A percentile compares a stretch with the other conserved stretches of the same genome.
Conservation (phyloP, 2,888 invertebrate genomes). For the Cabera pusaria region DNA sequence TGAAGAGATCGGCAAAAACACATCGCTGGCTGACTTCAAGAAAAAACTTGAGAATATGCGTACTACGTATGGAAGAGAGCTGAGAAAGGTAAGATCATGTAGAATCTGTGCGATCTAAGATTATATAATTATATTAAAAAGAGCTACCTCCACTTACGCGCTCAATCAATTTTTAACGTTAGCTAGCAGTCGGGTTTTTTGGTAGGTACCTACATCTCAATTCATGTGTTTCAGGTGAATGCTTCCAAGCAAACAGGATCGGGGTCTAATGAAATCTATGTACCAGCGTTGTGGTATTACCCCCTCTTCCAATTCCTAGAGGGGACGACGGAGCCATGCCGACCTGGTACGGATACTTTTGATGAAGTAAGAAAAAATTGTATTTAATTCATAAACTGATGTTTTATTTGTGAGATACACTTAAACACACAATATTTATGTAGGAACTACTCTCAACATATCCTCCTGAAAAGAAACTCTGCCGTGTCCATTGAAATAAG, state of each 20-base stretch:
- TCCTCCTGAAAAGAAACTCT: slow-evolving; percentile 25
- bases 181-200: too few relatives aligned
- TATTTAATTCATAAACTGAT: too few relatives aligned
- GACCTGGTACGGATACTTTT: slow-evolving; percentile 19
- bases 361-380: slow-evolving; percentile 18
- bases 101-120: slow-evolving; percentile 12
- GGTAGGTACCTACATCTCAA: slow-evolving; percentile 5
- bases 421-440: too few relatives aligned
- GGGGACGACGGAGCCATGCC: slow-evolving; percentile 24
- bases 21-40: slow-evolving; percentile 18
- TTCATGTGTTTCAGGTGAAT: slow-evolving; percentile 20
- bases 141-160: too few relatives aligned
- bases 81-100: slow-evolving; percentile 24
- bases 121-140: too few relatives aligned
- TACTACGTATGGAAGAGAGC: slow-evolving; percentile 25
- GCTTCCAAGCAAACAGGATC: slow-evolving; percentile 28
- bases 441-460: slow-evolving; percentile 21
- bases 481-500: slow-evolving; percentile 22
- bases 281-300: slow-evolving; percentile 28
- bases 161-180: slow-evolving; percentile 5
- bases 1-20: slow-evolving; percentile 22
- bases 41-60: slow-evolving; percentile 30
- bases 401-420: too few relatives aligned
- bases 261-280: slow-evolving; percentile 19
- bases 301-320: slow-evolving; percentile 20